Evolutionary conservation across 2,113 vertebrate species (phyloP).

Genomic region (Mormyrus iriodes): DNA sequence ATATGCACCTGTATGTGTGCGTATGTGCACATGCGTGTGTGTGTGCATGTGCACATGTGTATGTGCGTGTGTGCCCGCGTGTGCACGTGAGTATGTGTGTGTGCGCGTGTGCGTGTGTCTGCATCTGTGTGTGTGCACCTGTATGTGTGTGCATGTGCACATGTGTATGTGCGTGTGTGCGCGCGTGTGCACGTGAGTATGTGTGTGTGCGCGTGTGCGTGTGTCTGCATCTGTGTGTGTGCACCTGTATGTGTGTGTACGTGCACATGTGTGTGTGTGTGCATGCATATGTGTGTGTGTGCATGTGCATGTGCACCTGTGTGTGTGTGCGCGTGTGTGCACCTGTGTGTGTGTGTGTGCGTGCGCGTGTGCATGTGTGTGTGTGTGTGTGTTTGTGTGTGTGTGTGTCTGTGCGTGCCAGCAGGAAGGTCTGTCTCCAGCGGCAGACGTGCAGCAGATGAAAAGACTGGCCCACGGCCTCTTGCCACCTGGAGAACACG

Average conservation of each 20-base stretch:
- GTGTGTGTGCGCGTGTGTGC: not conserved
- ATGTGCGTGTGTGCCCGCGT: too few relatives aligned
- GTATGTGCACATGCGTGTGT: too few relatives aligned
- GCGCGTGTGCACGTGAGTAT: too few relatives aligned
- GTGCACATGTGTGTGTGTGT: not conserved
- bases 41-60: too few relatives aligned
- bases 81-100: too few relatives aligned
- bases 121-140: not conserved
- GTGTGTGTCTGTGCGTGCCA: not conserved
- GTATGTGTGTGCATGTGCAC: not conserved
- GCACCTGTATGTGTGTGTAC: not conserved
- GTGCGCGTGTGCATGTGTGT: too few relatives aligned
- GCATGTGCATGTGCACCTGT: not conserved
- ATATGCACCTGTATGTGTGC: too few relatives aligned
- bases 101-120: not conserved
- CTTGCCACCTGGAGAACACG: not conserved
- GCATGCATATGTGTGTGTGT: not conserved
- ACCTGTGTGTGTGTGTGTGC: too few relatives aligned
- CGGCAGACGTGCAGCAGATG: not conserved
- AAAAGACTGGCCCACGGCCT: not conserved
- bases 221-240: too few relatives aligned
- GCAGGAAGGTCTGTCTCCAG: not conserved
- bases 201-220: too few relatives aligned
- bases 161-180: too few relatives aligned
- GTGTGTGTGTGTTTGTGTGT: not conserved